Evolutionary conservation across 2,888 invertebrate genomes (phyloP).

Genomic region (Harpalus rufipes): DNA sequence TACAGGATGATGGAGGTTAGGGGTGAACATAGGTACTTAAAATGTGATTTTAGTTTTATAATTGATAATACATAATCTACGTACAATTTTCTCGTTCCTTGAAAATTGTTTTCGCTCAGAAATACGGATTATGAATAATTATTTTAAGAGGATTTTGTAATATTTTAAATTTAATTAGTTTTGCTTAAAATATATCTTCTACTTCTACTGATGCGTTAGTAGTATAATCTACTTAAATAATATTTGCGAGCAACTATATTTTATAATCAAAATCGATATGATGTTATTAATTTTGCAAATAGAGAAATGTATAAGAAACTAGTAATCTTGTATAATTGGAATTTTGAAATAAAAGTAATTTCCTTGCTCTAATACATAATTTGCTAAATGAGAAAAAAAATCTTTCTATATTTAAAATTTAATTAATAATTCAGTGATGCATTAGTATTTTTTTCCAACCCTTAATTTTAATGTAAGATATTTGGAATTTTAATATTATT

Average conservation of each 20-base stretch:
- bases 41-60: too few species aligned
- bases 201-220: too few species aligned
- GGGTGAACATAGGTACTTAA: too few species aligned
- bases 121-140: too few species aligned
- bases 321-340: neutral
- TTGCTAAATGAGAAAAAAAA: neutral
- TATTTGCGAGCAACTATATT: neutral
- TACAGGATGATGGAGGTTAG: too few species aligned
- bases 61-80: too few species aligned
- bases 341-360: neutral
- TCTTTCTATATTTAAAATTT: neutral
- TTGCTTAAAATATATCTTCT: too few species aligned
- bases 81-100: too few species aligned
- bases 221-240: too few species aligned
- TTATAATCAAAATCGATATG: neutral
- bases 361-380: neutral
- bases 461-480: neutral
- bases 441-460: neutral
- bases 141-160: too few species aligned
- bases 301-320: neutral
- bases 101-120: too few species aligned
- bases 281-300: neutral
- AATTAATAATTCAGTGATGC: neutral
- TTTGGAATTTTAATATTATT: conserved; percentile 1
- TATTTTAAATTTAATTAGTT: too few species aligned